phyloP scores from a whole-genome alignment of 2,888 invertebrate species.

The Agriopis marginaria region DNA sequence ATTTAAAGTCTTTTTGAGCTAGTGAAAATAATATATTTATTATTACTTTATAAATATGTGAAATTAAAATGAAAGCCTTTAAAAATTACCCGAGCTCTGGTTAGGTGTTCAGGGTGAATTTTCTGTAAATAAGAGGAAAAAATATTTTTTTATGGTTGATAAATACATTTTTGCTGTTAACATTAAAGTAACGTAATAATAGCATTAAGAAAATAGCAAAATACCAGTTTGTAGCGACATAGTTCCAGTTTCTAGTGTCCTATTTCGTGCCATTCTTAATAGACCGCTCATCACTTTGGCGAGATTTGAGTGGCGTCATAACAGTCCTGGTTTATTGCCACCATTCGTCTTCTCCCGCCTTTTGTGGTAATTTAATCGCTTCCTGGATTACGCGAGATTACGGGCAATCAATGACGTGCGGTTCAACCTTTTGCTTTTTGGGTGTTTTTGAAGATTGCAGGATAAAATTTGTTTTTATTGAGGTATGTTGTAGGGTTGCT shows the following conservation, averaged over 20 bases:
- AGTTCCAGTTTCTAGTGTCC: constrained; percentile 6
- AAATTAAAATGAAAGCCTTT: no score
- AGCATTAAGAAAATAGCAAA: background rate
- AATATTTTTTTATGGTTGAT: background rate
- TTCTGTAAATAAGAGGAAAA: no score
- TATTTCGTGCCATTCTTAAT: constrained; percentile 30
- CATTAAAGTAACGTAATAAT: no score
- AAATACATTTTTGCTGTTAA: no score
- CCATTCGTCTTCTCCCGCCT: constrained; percentile 62
- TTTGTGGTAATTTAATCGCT: constrained; percentile 78
- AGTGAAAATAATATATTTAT: no score
- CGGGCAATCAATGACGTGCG: constrained; percentile 42
- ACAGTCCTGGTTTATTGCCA: constrained; percentile 64
- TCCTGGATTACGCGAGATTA: constrained; percentile 58
- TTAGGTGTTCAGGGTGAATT: no score
- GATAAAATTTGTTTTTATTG: background rate
- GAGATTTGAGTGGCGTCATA: constrained; percentile 72
- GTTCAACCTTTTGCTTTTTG: constrained; percentile 40
- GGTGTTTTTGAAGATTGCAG: background rate
- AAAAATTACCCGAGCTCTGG: no score
- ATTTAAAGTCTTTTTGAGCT: no score
- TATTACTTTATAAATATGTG: no score
- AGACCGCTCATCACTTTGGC: constrained; percentile 57
- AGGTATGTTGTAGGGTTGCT: no score
- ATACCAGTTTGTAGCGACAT: background rate